These are phyloP conservation scores for Hirtodrosophila alboralis DNA, from an alignment of 2,888 invertebrate species.

Conservation along the genomic window DNA sequence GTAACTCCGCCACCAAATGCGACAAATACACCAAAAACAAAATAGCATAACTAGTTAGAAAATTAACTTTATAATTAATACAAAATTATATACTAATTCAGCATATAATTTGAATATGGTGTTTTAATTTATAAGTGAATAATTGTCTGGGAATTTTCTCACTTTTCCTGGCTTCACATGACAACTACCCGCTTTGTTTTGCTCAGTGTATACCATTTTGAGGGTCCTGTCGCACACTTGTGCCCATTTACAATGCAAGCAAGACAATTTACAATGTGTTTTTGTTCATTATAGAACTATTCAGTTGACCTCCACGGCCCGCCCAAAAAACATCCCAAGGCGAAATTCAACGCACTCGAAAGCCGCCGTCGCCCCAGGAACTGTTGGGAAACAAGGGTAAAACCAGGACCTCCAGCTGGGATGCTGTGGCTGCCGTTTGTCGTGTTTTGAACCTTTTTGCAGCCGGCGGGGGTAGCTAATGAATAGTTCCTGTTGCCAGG, in stretches of 20 bases:
- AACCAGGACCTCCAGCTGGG: slow-evolving; percentile 54
- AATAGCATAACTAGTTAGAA: not conserved
- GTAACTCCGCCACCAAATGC: slow-evolving; percentile 16
- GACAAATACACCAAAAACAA: slow-evolving; percentile 15
- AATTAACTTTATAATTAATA: too few species aligned
- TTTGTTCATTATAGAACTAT: slow-evolving; percentile 78
- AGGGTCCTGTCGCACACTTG: slow-evolving; percentile 57
- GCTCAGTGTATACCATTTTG: slow-evolving; percentile 39
- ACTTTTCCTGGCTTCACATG: too few species aligned
- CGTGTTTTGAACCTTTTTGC: slow-evolving; percentile 55
- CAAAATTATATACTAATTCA: too few species aligned
- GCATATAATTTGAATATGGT: too few species aligned
- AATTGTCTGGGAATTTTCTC: too few species aligned
- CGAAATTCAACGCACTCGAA: slow-evolving; percentile 66
- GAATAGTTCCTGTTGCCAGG: slow-evolving; percentile 65
- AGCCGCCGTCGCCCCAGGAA: slow-evolving; percentile 56
- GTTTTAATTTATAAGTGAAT: too few species aligned
- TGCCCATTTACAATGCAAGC: slow-evolving; percentile 68
- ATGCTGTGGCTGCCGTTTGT: slow-evolving; percentile 62
- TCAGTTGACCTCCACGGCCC: slow-evolving; percentile 66
- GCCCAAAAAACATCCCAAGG: slow-evolving; percentile 56
- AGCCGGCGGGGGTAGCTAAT: slow-evolving; percentile 67
- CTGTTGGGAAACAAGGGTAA: slow-evolving; percentile 61
- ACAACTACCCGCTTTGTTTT: slow-evolving; percentile 17
- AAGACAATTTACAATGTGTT: slow-evolving; percentile 80